Evolutionary conservation across 2,888 invertebrate genomes (phyloP).

Genomic region (Meloe dianella): DNA sequence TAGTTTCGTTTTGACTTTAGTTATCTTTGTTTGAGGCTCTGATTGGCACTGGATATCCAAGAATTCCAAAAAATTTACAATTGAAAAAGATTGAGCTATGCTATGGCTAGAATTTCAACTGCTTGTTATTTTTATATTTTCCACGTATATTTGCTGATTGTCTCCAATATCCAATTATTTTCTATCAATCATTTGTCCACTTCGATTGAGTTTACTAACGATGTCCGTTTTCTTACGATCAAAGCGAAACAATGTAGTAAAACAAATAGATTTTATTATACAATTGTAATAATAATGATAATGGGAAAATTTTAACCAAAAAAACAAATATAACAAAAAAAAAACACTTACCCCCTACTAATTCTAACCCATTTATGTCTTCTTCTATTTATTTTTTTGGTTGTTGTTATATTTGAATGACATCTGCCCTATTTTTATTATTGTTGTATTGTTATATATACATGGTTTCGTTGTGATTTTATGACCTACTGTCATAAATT

Average conservation of each 20-base stretch:
- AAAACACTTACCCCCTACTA: conserved; percentile 1
- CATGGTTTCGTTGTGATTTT: conserved; percentile 9
- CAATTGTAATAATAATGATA: background rate
- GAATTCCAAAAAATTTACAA: too few relatives aligned
- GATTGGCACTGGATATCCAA: too few relatives aligned
- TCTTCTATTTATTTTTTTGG: too few relatives aligned
- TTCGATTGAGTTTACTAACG: conserved; percentile 28
- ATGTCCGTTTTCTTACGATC: conserved; percentile 20
- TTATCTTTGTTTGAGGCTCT: too few relatives aligned
- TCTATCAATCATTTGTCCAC: conserved; percentile 30
- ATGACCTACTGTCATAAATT: conserved; percentile 6
- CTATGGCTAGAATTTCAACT: background rate
- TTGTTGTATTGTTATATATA: conserved; percentile 35
- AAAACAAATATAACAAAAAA: background rate
- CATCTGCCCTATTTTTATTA: conserved; percentile 43
- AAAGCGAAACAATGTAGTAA: background rate
- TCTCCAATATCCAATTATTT: conserved; percentile 31
- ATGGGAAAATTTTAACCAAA: background rate
- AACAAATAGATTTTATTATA: background rate
- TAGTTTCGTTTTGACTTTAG: too few relatives aligned
- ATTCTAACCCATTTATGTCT: conserved; percentile 6
- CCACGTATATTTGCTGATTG: conserved; percentile 2
- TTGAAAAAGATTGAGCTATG: too few relatives aligned
- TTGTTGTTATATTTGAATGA: conserved; percentile 30
- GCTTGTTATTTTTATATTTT: background rate